Percentiles rank a stretch among this genome's conserved stretches.
phyloP scores from a whole-genome alignment of 1,140 invertebrate genomes.

The Leptinotarsa undecemlineata region DNA sequence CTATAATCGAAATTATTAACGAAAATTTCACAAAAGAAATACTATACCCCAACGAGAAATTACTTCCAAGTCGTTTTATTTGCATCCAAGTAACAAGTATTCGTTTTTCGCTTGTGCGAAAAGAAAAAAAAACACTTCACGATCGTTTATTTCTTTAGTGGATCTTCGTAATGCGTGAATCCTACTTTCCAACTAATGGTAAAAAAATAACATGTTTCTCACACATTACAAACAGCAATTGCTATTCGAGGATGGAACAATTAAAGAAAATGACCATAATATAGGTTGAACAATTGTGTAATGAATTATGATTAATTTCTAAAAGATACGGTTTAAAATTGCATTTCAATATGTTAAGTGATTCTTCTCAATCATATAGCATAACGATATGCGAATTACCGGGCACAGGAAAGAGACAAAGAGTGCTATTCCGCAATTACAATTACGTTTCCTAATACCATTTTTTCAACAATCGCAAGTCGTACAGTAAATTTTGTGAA shows the following conservation, averaged over 20 bases:
- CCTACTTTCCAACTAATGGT: slow-evolving; percentile 25
- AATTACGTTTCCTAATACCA: no score
- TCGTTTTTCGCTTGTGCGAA: background rate
- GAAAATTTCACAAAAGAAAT: no score
- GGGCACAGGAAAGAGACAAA: no score
- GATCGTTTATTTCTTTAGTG: slow-evolving; percentile 3
- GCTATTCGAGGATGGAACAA: slow-evolving; percentile 15
- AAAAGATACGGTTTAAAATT: background rate
- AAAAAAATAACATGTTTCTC: slow-evolving; percentile 27
- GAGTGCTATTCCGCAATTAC: no score
- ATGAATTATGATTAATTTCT: background rate
- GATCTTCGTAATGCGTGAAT: slow-evolving; percentile 16
- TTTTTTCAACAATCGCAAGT: no score
- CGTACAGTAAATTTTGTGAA: no score
- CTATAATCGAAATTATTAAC: no score
- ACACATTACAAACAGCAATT: slow-evolving; percentile 11
- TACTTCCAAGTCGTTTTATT: no score
- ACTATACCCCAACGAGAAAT: no score
- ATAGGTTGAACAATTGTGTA: slow-evolving; percentile 4
- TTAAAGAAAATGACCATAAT: slow-evolving; percentile 15
- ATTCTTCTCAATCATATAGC: background rate
- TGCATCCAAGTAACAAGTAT: background rate
- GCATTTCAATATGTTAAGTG: background rate
- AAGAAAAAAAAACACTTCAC: slow-evolving; percentile 10
- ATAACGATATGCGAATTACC: no score